Percentiles rank a stretch among this genome's conserved stretches.
Evolutionary conservation across 2,113 vertebrate genomes (phyloP).

Genomic region (Cacatua alba): DNA sequence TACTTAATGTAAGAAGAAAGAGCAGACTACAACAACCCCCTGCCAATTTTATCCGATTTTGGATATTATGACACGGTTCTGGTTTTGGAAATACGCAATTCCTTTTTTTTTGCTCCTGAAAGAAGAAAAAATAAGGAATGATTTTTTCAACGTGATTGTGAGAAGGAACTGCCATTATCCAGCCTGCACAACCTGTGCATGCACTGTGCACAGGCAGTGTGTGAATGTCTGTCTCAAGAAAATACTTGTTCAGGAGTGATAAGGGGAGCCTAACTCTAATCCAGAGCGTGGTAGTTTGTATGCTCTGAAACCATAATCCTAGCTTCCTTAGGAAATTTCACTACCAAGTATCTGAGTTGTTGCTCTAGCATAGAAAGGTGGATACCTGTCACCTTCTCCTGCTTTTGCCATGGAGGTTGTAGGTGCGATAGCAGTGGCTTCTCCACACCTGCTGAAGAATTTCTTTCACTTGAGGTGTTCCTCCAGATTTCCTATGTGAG

Average conservation of each 20-base stretch:
- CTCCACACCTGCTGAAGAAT: background rate
- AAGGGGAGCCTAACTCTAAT: background rate
- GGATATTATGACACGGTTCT: background rate
- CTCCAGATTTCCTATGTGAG: background rate
- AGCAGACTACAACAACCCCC: background rate
- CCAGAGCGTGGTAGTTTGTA: background rate
- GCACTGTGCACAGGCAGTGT: rapidly evolving
- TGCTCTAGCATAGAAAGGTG: background rate
- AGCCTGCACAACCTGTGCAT: background rate
- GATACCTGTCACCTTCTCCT: background rate
- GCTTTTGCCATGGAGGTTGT: background rate
- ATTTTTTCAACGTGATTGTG: background rate
- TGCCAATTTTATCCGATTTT: background rate
- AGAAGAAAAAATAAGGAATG: background rate
- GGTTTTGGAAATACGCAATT: background rate
- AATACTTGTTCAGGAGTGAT: background rate
- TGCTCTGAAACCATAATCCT: background rate
- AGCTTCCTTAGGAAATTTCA: background rate
- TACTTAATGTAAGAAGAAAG: background rate
- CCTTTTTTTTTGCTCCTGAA: background rate
- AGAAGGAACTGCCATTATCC: background rate
- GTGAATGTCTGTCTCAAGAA: background rate
- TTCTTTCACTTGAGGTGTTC: background rate
- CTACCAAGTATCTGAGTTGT: background rate
- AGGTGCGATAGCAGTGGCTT: background rate